phyloP scores from a whole-genome alignment of 2,888 invertebrate species.

The Scaptomyza tumidula region DNA sequence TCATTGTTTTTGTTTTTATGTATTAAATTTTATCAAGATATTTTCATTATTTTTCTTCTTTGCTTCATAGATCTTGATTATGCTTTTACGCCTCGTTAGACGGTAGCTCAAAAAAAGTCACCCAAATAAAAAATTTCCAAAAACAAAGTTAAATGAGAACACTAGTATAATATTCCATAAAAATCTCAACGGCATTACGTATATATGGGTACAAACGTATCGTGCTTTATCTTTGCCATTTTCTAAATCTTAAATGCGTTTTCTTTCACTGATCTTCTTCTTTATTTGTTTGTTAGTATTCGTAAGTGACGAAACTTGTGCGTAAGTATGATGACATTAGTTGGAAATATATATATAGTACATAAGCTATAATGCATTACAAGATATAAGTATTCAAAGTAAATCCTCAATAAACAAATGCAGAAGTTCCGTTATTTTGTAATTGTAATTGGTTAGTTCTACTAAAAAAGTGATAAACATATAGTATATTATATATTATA shows the following conservation, averaged over 20 bases:
- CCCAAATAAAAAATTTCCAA: conserved; percentile 18
- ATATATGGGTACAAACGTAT: conserved; percentile 52
- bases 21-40: conserved; percentile 12
- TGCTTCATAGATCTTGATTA: conserved; percentile 45
- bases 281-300: background rate
- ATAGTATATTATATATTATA: conserved; percentile 12
- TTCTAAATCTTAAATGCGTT: conserved; percentile 44
- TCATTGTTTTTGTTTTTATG: conserved; percentile 43
- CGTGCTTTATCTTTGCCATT: conserved; percentile 29
- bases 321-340: conserved; percentile 29
- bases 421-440: conserved; percentile 52
- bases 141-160: background rate
- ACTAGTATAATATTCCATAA: background rate
- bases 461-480: conserved; percentile 40
- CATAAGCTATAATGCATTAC: conserved; percentile 1
- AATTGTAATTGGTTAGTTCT: conserved; percentile 41
- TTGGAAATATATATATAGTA: conserved; percentile 1
- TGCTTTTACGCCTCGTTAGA: conserved; percentile 19
- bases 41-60: background rate
- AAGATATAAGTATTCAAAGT: conserved; percentile 29
- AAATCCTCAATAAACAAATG: conserved; percentile 52
- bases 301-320: conserved; percentile 41
- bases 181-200: conserved; percentile 55
- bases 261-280: conserved; percentile 14
- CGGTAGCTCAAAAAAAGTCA: conserved; percentile 35